phyloP scores from a whole-genome alignment of 2,888 invertebrate genomes.

The Orchesellides sinensis region DNA sequence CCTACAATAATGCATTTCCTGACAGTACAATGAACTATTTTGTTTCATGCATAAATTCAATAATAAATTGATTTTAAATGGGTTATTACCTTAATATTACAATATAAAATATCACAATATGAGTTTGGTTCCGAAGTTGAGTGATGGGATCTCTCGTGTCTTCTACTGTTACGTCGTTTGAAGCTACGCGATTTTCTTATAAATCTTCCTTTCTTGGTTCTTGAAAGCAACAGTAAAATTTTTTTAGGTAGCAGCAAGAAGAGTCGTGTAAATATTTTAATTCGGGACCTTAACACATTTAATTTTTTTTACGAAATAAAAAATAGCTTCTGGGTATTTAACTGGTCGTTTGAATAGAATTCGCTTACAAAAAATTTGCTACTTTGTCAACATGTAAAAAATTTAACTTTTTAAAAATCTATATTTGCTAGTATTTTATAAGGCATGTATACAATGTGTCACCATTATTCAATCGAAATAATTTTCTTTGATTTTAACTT shows the following conservation, averaged over 20 bases:
- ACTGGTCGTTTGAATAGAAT: constrained; percentile 53
- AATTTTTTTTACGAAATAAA: constrained; percentile 4
- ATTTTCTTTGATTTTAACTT: constrained; percentile 4
- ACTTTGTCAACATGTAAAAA: background rate
- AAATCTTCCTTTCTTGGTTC: constrained; percentile 48
- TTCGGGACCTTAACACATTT: constrained; percentile 54
- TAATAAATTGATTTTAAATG: background rate
- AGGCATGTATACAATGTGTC: constrained; percentile 51
- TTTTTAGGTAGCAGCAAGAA: background rate
- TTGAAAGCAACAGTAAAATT: constrained; percentile 47
- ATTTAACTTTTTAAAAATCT: background rate
- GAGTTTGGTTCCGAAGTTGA: constrained; percentile 74
- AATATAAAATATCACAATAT: constrained; percentile 75
- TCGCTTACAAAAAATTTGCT: background rate
- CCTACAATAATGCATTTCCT: constrained; percentile 1
- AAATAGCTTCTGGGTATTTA: constrained; percentile 11
- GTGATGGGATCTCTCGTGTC: constrained; percentile 64
- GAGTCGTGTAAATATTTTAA: constrained; percentile 24
- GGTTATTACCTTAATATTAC: constrained; percentile 60
- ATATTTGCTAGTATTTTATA: constrained; percentile 25
- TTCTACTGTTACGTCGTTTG: constrained; percentile 20
- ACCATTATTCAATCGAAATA: constrained; percentile 7
- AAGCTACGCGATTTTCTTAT: background rate
- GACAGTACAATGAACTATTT: background rate
- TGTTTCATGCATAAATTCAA: background rate